phyloP scores from a whole-genome alignment of 2,888 invertebrate genomes.

The Eupithecia insigniata region DNA sequence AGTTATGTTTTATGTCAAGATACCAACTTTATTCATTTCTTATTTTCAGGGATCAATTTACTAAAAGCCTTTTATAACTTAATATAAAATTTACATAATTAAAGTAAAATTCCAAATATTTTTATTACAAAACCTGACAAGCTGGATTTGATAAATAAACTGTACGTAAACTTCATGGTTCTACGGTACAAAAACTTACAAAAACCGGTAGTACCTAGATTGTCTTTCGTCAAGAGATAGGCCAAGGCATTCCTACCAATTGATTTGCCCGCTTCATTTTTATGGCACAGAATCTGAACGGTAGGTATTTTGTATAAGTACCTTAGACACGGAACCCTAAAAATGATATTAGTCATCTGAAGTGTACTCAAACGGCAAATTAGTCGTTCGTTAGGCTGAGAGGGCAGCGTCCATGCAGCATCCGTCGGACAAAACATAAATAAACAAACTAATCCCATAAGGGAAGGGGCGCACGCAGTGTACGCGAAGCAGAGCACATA shows the following conservation, averaged over 20 bases:
- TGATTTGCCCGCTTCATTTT: not conserved
- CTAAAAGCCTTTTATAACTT: slow-evolving; percentile 19
- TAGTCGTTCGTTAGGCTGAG: not conserved
- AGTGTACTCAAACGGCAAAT: not conserved
- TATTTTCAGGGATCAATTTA: slow-evolving; percentile 15
- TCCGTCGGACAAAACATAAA: not conserved
- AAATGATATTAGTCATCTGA: not conserved
- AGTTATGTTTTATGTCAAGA: not conserved
- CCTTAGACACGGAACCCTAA: not conserved
- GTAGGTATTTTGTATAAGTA: no score
- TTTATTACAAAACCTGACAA: not conserved
- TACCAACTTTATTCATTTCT: slow-evolving; percentile 6
- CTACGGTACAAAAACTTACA: not conserved
- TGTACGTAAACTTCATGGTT: not conserved
- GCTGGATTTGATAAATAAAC: no score
- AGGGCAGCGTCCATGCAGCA: not conserved
- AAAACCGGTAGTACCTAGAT: no score
- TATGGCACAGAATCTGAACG: not conserved
- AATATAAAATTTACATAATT: not conserved
- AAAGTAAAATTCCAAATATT: not conserved
- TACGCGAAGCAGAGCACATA: not conserved
- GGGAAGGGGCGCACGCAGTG: not conserved
- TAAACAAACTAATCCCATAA: slow-evolving; percentile 1
- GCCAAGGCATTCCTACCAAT: not conserved
- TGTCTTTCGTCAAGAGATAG: not conserved